Evolutionary conservation across 2,797 vertebrate species (phyloP), one percentile per base, ranked within the genome.

Genomic region (Hyperoplus lanceolatus): DNA sequence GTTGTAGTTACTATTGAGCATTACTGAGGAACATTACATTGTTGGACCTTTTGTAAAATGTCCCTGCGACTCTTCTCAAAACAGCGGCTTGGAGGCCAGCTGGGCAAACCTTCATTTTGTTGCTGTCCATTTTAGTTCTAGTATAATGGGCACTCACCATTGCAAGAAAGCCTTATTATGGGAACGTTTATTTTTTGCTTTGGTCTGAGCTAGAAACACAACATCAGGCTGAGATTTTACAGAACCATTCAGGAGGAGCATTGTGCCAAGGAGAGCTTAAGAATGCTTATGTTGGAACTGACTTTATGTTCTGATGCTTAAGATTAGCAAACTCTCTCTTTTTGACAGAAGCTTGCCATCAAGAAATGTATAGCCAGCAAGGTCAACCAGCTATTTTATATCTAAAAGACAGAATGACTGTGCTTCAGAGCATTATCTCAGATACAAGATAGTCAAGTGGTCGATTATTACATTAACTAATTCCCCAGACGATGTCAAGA

Each of bases 351-450:
- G 73, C 77, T 67, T 45, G 9, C 59, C 76, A 54, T 91, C 72
- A 64, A 73, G 73, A 90, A 86, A 91, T 86, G 68, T 89, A 87
- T 80, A 73, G 80, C 70, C 73, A 55, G 39, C 15, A 63, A 83
- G 56, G 78, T 84, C 68, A 66, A 73, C 59, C 42, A 58, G 59
- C 49, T 36, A 82, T 81, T 87, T 88, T 83, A 90, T 84, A 83
- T 85, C 84, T 68, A 83, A 85, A 84, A 89, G 45, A 80, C 50
- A 60, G 74, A 81, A 79, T 43, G 41, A 70, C 67, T 39, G 51
- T 80, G 73, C 79, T 85, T 77, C 53, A 78, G 12, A 51, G 41
- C 71, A 66, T 64, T 86, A 87, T 70, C 80, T 86, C 80, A 83
- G 15, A 76, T 11, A 61, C 63, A 79, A 72, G 80, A 71, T 66